These are phyloP conservation scores for Dermolepida albohirtum DNA, from an alignment of 2,888 invertebrate genomes.

Conservation along the genomic window DNA sequence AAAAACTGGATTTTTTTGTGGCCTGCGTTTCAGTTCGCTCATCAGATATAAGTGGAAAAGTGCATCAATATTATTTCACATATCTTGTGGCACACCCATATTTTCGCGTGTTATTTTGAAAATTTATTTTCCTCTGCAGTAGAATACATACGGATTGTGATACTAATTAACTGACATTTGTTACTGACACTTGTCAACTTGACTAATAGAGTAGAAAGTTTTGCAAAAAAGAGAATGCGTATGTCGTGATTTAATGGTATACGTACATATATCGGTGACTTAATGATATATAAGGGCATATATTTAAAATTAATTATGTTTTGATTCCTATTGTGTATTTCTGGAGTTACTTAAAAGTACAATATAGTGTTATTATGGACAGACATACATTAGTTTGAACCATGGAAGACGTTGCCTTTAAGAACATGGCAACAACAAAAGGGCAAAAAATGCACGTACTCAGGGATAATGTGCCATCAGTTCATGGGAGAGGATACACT, in stretches of 20 bases:
- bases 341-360: conserved; percentile 13
- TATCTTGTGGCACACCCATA: conserved; percentile 29
- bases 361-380: conserved; percentile 24
- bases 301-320: conserved; percentile 34
- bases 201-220: conserved; percentile 20
- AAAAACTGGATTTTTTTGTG: conserved; percentile 24
- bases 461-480: conserved; percentile 68
- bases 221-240: conserved; percentile 20
- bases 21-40: conserved; percentile 26
- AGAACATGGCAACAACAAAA: conserved; percentile 54
- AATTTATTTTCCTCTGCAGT: neutral
- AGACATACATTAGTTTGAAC: conserved; percentile 55
- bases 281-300: conserved; percentile 20
- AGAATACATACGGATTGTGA: conserved; percentile 11
- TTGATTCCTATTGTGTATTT: conserved; percentile 14
- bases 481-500: conserved; percentile 69
- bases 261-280: neutral
- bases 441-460: conserved; percentile 62
- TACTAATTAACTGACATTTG: conserved; percentile 24
- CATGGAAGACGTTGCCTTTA: conserved; percentile 47
- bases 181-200: conserved; percentile 33
- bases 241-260: neutral
- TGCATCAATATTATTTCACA: conserved; percentile 22
- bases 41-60: conserved; percentile 20
- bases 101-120: conserved; percentile 10